Percentiles rank a stretch among this genome's conserved stretches.
phyloP scores from a whole-genome alignment of 2,888 invertebrate species.

The Operophtera brumata region DNA sequence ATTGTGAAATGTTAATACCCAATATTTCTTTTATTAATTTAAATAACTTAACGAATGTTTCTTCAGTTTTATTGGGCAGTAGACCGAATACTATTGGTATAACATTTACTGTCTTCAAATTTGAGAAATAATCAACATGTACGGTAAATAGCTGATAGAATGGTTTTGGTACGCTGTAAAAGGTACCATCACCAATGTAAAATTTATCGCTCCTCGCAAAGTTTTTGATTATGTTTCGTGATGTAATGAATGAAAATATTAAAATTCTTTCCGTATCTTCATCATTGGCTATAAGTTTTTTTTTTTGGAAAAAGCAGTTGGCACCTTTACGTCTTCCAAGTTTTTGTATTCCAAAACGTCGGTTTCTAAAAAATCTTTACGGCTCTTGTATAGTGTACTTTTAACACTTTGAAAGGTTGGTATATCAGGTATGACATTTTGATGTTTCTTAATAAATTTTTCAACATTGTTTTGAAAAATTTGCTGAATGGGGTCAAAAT shows the following conservation, averaged over 20 bases:
- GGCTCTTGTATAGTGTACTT: constrained; percentile 11
- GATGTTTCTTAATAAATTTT: constrained; percentile 10
- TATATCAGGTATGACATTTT: constrained; percentile 12
- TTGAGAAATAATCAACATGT: constrained; percentile 9
- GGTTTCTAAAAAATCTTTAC: constrained; percentile 9
- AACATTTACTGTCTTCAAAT: constrained; percentile 10
- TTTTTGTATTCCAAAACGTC: constrained; percentile 11
- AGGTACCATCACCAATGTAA: too few relatives aligned
- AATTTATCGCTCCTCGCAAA: constrained; percentile 13
- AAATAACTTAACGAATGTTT: constrained; percentile 6
- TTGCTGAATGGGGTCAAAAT: constrained; percentile 10
- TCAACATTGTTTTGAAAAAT: constrained; percentile 12
- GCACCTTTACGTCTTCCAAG: constrained; percentile 11
- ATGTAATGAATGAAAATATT: constrained; percentile 13
- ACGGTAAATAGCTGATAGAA: constrained; percentile 12
- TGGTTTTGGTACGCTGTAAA: constrained; percentile 8
- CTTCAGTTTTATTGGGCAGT: constrained; percentile 8
- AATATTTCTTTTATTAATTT: constrained; percentile 9
- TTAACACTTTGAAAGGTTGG: constrained; percentile 11
- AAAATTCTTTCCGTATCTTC: constrained; percentile 9
- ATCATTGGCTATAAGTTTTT: too few relatives aligned
- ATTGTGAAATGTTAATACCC: constrained; percentile 6
- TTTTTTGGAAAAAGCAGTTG: constrained; percentile 14
- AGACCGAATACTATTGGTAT: constrained; percentile 8
- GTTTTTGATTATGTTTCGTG: constrained; percentile 11